Evolutionary conservation across 2,113 vertebrate species (phyloP).

Genomic region (Struthio camelus): DNA sequence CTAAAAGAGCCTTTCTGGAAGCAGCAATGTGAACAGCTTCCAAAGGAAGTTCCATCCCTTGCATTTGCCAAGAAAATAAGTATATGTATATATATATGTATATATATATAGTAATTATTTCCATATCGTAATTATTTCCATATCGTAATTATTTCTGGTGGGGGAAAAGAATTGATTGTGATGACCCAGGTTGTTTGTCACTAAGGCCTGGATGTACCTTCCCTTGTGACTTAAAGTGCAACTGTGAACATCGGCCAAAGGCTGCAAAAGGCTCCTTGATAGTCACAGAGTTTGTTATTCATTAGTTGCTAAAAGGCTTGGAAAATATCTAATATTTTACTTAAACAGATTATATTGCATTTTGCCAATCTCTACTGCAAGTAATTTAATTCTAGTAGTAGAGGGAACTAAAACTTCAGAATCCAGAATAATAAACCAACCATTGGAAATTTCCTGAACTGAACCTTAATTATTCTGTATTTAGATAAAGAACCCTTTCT

Average conservation of each 20-base stretch:
- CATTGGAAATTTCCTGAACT: background rate
- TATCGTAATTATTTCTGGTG: background rate
- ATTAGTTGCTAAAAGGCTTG: background rate
- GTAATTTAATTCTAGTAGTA: background rate
- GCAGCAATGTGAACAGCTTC: background rate
- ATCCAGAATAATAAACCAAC: background rate
- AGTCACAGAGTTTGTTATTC: background rate
- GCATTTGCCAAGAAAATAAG: background rate
- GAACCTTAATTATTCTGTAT: background rate
- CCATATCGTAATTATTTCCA: background rate
- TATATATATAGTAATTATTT: background rate
- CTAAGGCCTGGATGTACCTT: background rate
- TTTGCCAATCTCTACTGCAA: background rate
- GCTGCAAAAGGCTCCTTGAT: background rate
- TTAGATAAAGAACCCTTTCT: background rate
- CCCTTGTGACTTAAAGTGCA: background rate
- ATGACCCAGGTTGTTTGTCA: background rate
- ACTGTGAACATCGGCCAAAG: background rate
- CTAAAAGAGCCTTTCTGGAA: background rate
- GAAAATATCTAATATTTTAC: background rate
- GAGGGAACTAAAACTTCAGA: background rate
- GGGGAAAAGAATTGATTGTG: background rate
- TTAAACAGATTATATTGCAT: background rate
- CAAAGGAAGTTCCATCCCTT: background rate
- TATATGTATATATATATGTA: too few species aligned